phyloP scores from a whole-genome alignment of 2,113 vertebrate genomes.

The Poeciliopsis prolifica region DNA sequence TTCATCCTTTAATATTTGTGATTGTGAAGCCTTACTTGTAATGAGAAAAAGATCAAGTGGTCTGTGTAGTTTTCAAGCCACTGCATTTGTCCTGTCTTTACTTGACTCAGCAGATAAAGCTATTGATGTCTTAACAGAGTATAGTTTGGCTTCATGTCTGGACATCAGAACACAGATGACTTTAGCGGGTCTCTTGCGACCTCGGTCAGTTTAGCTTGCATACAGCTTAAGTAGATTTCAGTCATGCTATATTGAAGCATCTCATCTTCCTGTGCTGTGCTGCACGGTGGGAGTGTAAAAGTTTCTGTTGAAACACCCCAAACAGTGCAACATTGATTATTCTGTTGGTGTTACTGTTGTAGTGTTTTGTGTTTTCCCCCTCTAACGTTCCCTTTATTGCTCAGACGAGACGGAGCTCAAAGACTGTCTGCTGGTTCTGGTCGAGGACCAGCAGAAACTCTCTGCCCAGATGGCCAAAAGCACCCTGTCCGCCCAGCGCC shows the following conservation, averaged over 20 bases:
- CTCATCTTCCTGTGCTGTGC: slow-evolving; percentile 32
- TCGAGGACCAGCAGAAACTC: slow-evolving; percentile 93
- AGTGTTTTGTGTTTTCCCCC: too few species aligned
- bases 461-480: slow-evolving; percentile 89
- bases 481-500: slow-evolving; percentile 89
- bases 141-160: slow-evolving; percentile 15
- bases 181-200: slow-evolving; percentile 32
- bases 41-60: not conserved
- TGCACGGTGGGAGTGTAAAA: slow-evolving; percentile 21
- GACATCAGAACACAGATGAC: slow-evolving; percentile 58
- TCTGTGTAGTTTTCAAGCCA: not conserved
- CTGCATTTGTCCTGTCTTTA: not conserved
- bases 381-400: not conserved
- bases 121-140: slow-evolving; percentile 7
- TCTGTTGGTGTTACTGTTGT: not conserved
- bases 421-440: slow-evolving; percentile 91
- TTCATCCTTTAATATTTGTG: not conserved
- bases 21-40: not conserved
- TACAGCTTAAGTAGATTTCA: slow-evolving; percentile 75
- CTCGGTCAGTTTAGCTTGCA: slow-evolving; percentile 65
- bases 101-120: not conserved
- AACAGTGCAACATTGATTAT: not conserved
- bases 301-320: not conserved
- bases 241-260: slow-evolving; percentile 67
- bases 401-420: slow-evolving; percentile 90